phyloP scores from a whole-genome alignment of 2,113 vertebrate genomes.

The Syngnathus typhle region DNA sequence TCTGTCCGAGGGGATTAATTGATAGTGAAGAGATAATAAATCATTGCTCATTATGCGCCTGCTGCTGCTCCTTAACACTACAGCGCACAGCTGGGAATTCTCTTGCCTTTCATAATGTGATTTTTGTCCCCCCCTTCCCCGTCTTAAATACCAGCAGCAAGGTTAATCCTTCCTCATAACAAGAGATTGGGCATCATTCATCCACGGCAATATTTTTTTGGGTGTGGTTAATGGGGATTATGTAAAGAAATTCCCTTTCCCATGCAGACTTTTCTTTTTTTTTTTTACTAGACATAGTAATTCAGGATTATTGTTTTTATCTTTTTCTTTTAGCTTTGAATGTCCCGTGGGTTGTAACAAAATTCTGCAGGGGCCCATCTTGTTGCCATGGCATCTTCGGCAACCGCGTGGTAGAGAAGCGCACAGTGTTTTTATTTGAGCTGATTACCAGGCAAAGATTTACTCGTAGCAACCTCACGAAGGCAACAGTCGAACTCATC shows the following conservation, averaged over 20 bases:
- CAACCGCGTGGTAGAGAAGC: too few relatives aligned
- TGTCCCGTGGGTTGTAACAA: too few relatives aligned
- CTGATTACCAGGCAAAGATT: too few relatives aligned
- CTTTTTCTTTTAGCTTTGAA: too few relatives aligned
- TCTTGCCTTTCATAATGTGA: constrained; percentile 31
- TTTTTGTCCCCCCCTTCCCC: neutral
- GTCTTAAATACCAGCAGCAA: constrained; percentile 51
- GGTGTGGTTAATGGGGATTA: neutral
- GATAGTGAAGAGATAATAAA: constrained; percentile 69
- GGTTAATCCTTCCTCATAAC: constrained; percentile 71
- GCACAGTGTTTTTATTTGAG: too few relatives aligned
- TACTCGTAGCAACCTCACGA: too few relatives aligned
- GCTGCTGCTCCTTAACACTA: constrained; percentile 54
- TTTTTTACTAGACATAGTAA: too few relatives aligned
- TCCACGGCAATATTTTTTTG: constrained; percentile 13
- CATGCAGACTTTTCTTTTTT: too few relatives aligned
- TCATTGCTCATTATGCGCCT: constrained; percentile 73
- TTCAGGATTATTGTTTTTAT: too few relatives aligned
- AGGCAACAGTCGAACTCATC: too few relatives aligned
- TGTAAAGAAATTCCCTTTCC: neutral
- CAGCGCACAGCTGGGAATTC: constrained; percentile 58
- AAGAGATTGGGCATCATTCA: constrained; percentile 26
- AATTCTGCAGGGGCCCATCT: too few relatives aligned
- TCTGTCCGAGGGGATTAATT: constrained; percentile 69
- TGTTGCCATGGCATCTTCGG: too few relatives aligned